A percentile compares a stretch with the other conserved stretches of the same genome.
Conservation (phyloP, 2,888 invertebrate species). For the Euplagia quadripunctaria region DNA sequence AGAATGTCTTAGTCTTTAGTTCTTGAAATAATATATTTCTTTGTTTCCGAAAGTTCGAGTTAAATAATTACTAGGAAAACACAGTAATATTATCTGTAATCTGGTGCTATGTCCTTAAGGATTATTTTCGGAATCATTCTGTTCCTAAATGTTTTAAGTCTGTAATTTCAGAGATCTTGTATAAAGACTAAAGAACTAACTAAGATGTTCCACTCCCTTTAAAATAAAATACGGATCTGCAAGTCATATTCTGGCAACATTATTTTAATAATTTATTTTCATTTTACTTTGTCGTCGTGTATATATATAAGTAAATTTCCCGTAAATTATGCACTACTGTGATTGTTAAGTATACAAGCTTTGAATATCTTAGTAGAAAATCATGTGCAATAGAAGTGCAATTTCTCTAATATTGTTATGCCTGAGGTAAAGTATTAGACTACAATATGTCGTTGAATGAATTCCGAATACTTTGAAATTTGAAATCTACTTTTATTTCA, state of each 20-base stretch:
- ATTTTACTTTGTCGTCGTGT: conserved; percentile 3
- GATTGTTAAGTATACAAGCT: background rate
- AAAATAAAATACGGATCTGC: background rate
- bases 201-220: background rate
- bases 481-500: conserved; percentile 25
- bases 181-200: too few relatives aligned
- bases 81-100: too few relatives aligned
- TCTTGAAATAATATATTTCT: too few relatives aligned
- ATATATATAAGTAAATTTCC: conserved; percentile 1
- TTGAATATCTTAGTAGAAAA: conserved; percentile 1
- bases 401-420: conserved; percentile 38
- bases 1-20: too few relatives aligned
- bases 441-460: background rate
- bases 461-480: background rate
- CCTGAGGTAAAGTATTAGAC: conserved; percentile 33
- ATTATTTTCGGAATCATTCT: too few relatives aligned
- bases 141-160: too few relatives aligned
- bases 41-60: too few relatives aligned
- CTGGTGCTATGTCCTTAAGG: too few relatives aligned
- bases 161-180: too few relatives aligned
- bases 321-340: conserved; percentile 3
- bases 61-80: too few relatives aligned
- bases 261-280: background rate
- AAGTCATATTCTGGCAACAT: background rate
- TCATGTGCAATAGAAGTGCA: conserved; percentile 31